Evolutionary conservation across 2,113 vertebrate genomes (phyloP), one percentile per base, ranked within the genome.

Genomic region (Chionodraco myersi): DNA sequence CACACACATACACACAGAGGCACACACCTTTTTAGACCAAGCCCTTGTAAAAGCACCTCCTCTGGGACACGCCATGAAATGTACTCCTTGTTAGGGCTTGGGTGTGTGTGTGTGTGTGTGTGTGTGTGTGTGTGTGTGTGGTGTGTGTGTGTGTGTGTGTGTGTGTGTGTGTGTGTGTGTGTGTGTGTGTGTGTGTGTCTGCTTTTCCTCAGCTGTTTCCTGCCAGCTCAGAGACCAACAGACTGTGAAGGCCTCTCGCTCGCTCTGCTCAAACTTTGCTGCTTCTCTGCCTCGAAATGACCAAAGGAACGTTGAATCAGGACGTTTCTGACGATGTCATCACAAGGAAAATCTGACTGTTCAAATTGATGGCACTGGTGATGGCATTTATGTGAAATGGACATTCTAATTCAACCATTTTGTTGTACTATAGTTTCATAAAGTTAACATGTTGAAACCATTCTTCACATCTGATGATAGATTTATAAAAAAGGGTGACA

Each of bases 181-280:
- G 75, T 61, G 75, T 41, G 49, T 30, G 58, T 23, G 70, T 66
- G 52, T 81, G 79, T 74, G 83, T 86, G 88, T 93, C 94, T 95
- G 94, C 92, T 95, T 95, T 94, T 88, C 91, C 91, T 94, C 94
- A 92, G 92, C 93, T 93, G 92, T 94, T 95, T 95, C 94, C 94
- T 95, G 93, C 79, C 90, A 89, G 80, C 89, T 82, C 69, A 7
- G 69, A 80, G 72, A 86, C 84, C 92, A 93, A 61, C 88, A 88
- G 90, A 92, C 91, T 94, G 92, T 92, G 90, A 93, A 91, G 85
- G 83, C 77, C 76, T 88, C 80, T 66, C 73, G 72, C 77, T 72
- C 72, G 58, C 36, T 45, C 61, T 48, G 21, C 77, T 82, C 66
- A 47, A 52, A 48, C 47, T 69, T 85, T 21, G 70, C 65, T 76